Evolutionary conservation across 2,888 invertebrate genomes (phyloP).

Genomic region (Lacanobia wlatinum): DNA sequence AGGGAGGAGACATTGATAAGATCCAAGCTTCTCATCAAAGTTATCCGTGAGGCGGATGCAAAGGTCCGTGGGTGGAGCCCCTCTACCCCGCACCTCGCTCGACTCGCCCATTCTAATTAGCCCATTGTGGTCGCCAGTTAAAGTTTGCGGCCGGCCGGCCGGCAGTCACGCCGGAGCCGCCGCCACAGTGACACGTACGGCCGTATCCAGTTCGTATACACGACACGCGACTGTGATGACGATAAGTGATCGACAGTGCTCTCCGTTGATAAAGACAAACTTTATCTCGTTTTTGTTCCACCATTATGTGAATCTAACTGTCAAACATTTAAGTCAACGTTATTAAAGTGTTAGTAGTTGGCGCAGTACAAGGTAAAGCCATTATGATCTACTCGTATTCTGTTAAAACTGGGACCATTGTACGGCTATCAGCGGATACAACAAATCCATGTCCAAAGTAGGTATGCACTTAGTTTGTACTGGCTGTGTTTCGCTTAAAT

Average conservation of each 20-base stretch:
- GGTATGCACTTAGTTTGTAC: conserved; percentile 67
- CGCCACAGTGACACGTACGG: conserved; percentile 79
- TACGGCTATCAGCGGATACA: conserved; percentile 76
- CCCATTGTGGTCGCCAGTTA: conserved; percentile 88
- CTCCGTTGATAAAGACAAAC: conserved; percentile 80
- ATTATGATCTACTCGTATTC: conserved; percentile 84
- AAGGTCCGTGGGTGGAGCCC: conserved; percentile 88
- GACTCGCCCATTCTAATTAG: conserved; percentile 90
- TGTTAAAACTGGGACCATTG: conserved; percentile 84
- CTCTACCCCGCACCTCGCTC: conserved; percentile 80
- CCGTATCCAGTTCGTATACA: conserved; percentile 58
- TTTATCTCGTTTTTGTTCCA: conserved; percentile 73
- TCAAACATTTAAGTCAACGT: conserved; percentile 70
- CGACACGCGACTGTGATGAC: conserved; percentile 85
- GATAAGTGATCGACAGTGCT: conserved; percentile 86
- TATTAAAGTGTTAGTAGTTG: conserved; percentile 80
- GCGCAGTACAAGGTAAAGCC: conserved; percentile 87
- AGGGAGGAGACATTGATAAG: conserved; percentile 75
- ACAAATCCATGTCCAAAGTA: conserved; percentile 72
- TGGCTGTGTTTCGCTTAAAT: conserved; percentile 42
- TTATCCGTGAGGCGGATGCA: conserved; percentile 87
- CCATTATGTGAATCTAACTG: conserved; percentile 79
- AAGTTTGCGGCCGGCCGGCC: conserved; percentile 86
- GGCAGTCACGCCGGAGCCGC: conserved; percentile 85
- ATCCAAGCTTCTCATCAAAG: conserved; percentile 80